These are phyloP conservation scores for Sarcophaga bullata DNA, from an alignment of 1,140 invertebrate species.

Conservation along the genomic window DNA sequence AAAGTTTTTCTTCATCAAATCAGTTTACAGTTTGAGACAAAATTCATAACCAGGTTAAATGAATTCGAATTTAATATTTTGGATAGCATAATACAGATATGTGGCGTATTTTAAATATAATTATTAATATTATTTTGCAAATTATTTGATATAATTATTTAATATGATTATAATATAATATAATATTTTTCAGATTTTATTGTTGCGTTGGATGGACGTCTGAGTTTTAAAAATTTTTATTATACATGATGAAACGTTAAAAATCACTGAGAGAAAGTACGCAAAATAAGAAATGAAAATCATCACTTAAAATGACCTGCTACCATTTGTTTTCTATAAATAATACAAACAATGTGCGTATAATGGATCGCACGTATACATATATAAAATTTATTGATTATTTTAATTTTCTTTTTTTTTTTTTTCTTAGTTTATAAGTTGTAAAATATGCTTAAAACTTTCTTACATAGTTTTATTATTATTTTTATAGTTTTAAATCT, in stretches of 20 bases:
- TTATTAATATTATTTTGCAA: too few relatives aligned
- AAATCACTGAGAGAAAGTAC: neutral
- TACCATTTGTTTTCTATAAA: neutral
- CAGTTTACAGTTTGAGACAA: too few relatives aligned
- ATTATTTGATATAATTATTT: too few relatives aligned
- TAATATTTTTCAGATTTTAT: neutral
- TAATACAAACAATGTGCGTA: neutral
- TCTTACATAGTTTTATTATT: slow-evolving; percentile 33
- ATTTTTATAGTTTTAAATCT: slow-evolving; percentile 8
- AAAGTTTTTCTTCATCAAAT: too few relatives aligned
- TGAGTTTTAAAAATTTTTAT: slow-evolving; percentile 1
- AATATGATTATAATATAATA: too few relatives aligned
- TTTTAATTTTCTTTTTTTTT: slow-evolving; percentile 24
- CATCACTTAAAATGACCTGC: neutral
- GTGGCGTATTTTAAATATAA: too few relatives aligned
- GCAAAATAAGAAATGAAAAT: neutral
- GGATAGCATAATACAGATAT: too few relatives aligned
- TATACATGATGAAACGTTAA: neutral
- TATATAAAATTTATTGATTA: slow-evolving; percentile 13
- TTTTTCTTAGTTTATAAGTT: slow-evolving; percentile 26
- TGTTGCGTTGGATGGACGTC: neutral
- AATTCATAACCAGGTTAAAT: too few relatives aligned
- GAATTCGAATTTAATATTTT: too few relatives aligned
- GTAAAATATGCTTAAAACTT: slow-evolving; percentile 37
- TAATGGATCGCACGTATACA: slow-evolving; percentile 11